A percentile compares a stretch with the other conserved stretches of the same genome.
Conservation (phyloP, 2,888 invertebrate genomes). For the Scelioninae gen. 2 region DNA sequence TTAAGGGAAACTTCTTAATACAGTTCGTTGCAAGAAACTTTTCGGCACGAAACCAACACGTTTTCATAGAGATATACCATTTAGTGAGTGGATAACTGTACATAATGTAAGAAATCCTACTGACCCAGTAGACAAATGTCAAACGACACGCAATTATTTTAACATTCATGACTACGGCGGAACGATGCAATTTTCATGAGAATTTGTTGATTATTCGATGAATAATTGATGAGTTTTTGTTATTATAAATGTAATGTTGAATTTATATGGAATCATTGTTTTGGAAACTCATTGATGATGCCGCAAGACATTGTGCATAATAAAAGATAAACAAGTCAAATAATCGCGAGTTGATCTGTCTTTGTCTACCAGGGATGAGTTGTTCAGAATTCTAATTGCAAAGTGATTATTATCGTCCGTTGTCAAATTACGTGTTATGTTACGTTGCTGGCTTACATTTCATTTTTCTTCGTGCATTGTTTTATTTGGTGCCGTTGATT, state of each 20-base stretch:
- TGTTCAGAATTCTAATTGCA: slow-evolving; percentile 15
- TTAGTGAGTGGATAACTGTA: slow-evolving; percentile 50
- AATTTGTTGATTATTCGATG: no score
- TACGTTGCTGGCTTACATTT: slow-evolving; percentile 11
- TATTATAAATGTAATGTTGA: no score
- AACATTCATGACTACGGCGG: no score
- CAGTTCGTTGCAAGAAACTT: slow-evolving; percentile 43
- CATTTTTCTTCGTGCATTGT: not conserved
- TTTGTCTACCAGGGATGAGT: not conserved
- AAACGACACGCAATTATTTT: slow-evolving; percentile 13
- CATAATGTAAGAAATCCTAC: slow-evolving; percentile 53
- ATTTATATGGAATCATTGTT: no score
- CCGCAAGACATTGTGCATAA: no score
- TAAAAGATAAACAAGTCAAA: not conserved
- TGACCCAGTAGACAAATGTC: slow-evolving; percentile 9
- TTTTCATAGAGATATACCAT: slow-evolving; percentile 45
- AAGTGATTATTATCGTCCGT: slow-evolving; percentile 10
- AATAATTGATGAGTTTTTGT: no score
- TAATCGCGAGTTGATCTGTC: not conserved
- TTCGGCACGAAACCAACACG: slow-evolving; percentile 42
- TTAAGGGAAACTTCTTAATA: slow-evolving; percentile 44
- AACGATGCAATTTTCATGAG: no score
- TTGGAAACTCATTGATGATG: no score
- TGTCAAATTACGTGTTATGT: not conserved
- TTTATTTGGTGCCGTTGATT: not conserved